These are phyloP conservation scores for Onychomys torridus DNA, from an alignment of 2,797 vertebrate species.

Conservation along the genomic window DNA sequence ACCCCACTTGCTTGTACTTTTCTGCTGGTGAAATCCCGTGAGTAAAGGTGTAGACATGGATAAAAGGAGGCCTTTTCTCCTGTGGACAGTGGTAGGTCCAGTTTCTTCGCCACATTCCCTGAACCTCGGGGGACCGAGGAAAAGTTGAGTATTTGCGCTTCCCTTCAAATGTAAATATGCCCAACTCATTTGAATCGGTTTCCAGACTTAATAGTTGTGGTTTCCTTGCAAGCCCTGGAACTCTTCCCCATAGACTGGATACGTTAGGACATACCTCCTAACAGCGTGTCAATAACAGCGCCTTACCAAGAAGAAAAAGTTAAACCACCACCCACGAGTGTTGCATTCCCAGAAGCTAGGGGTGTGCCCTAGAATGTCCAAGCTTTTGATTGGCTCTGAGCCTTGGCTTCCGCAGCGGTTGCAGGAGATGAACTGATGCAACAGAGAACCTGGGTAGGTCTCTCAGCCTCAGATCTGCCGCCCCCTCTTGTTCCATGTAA, in stretches of 20 bases:
- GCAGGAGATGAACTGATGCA: background rate
- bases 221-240: background rate
- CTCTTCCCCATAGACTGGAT: background rate
- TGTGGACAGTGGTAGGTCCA: background rate
- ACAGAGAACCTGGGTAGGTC: background rate
- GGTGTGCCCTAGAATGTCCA: background rate
- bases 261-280: background rate
- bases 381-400: background rate
- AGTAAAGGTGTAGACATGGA: background rate
- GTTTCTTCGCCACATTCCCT: background rate
- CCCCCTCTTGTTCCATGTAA: background rate
- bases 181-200: background rate
- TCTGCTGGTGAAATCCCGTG: background rate
- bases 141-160: fast-evolving
- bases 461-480: background rate
- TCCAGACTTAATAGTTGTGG: background rate
- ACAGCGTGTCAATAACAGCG: background rate
- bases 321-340: fast-evolving
- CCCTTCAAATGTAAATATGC: background rate
- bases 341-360: background rate
- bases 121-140: background rate
- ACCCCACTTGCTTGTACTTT: background rate
- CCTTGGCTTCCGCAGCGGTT: background rate
- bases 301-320: background rate
- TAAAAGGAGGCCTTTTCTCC: background rate